Percentiles rank a stretch among this genome's conserved stretches.
These are phyloP conservation scores for Heliconius himera DNA, from an alignment of 1,140 invertebrate species.

Conservation along the genomic window DNA sequence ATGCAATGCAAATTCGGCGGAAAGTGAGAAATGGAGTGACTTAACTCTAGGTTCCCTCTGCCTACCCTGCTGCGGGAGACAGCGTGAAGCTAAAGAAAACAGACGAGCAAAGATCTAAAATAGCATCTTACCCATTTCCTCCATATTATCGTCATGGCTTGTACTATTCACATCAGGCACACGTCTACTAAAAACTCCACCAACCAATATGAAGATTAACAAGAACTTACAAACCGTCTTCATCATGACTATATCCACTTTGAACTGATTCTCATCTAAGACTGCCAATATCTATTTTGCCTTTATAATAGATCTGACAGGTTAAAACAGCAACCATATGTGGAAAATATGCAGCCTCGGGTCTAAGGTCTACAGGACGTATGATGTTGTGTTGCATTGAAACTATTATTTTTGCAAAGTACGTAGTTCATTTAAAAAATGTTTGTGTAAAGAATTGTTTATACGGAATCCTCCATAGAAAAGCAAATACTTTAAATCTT, in stretches of 20 bases:
- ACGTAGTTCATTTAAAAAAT: background rate
- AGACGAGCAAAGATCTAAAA: background rate
- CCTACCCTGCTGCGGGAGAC: too few relatives aligned
- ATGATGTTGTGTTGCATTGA: slow-evolving; percentile 17
- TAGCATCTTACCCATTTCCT: slow-evolving; percentile 42
- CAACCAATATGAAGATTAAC: slow-evolving; percentile 27
- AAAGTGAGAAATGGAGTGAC: too few relatives aligned
- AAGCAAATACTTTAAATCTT: too few relatives aligned
- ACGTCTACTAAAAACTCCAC: slow-evolving; percentile 38
- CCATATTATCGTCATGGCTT: slow-evolving; percentile 38
- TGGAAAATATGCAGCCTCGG: slow-evolving; percentile 59
- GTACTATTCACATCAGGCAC: slow-evolving; percentile 41
- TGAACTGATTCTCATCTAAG: slow-evolving; percentile 52
- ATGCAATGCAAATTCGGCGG: too few relatives aligned
- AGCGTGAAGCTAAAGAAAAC: too few relatives aligned
- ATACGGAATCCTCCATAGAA: background rate
- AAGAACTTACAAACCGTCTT: slow-evolving; percentile 43
- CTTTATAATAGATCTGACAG: slow-evolving; percentile 67
- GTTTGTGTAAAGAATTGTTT: background rate
- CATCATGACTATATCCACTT: slow-evolving; percentile 52
- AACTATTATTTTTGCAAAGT: slow-evolving; percentile 6
- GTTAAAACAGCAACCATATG: slow-evolving; percentile 58
- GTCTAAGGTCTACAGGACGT: slow-evolving; percentile 56
- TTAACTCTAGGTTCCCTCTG: too few relatives aligned
- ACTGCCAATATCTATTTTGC: slow-evolving; percentile 50